These are phyloP conservation scores for Rhabdophis nuchalis DNA, from an alignment of 2,797 vertebrate species.

Conservation along the genomic window DNA sequence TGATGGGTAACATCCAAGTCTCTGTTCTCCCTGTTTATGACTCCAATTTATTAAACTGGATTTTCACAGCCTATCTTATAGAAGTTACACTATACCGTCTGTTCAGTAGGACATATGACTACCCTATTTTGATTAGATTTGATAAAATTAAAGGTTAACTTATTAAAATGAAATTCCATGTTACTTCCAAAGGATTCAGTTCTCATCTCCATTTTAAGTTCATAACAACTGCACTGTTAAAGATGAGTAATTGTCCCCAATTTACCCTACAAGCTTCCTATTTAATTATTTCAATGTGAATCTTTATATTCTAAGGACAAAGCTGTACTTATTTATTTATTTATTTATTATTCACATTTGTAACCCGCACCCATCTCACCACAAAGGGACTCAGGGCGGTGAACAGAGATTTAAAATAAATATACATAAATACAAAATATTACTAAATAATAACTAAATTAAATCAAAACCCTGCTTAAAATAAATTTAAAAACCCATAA, in stretches of 20 bases:
- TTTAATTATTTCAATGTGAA: not conserved
- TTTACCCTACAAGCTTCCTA: not conserved
- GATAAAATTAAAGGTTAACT: not conserved
- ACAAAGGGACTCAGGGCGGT: too few relatives aligned
- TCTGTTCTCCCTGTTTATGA: not conserved
- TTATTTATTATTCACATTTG: too few relatives aligned
- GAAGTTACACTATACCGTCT: not conserved
- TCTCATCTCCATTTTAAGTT: not conserved
- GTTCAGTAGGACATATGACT: not conserved
- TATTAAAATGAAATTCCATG: not conserved
- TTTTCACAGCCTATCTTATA: not conserved
- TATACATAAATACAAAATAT: too few relatives aligned
- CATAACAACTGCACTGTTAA: not conserved
- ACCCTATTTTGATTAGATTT: not conserved
- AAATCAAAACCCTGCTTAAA: too few relatives aligned
- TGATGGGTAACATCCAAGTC: not conserved
- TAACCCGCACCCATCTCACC: too few relatives aligned
- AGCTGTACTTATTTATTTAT: too few relatives aligned
- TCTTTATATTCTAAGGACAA: not conserved
- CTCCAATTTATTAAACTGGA: not conserved
- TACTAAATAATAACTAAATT: too few relatives aligned
- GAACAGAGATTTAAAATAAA: too few relatives aligned
- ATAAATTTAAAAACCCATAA: too few relatives aligned
- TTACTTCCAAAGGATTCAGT: not conserved
- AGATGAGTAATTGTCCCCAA: not conserved